Evolutionary conservation across 2,888 invertebrate genomes (phyloP).

Genomic region (Nineta flava): DNA sequence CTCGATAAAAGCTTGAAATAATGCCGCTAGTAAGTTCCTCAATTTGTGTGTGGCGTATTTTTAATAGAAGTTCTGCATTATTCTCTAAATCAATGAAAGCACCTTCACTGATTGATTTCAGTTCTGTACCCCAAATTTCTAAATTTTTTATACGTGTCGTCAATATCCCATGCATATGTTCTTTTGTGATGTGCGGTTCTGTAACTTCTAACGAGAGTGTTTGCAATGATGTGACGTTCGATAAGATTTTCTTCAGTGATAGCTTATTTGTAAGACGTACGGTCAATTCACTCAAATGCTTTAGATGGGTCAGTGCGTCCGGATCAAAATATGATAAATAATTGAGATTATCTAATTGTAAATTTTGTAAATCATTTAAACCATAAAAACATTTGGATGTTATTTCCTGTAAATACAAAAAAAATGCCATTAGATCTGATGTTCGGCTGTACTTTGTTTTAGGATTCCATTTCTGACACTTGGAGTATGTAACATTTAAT

Average conservation of each 20-base stretch:
- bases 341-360: constrained; percentile 58
- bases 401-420: constrained; percentile 35
- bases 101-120: constrained; percentile 52
- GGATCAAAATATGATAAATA: constrained; percentile 59
- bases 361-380: constrained; percentile 50
- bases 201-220: constrained; percentile 61
- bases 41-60: constrained; percentile 62
- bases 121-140: constrained; percentile 26
- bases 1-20: constrained; percentile 57
- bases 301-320: constrained; percentile 54
- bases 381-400: constrained; percentile 55
- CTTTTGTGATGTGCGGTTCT: constrained; percentile 38
- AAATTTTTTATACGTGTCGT: constrained; percentile 64
- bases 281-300: constrained; percentile 50
- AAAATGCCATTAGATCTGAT: too few relatives aligned
- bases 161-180: constrained; percentile 61
- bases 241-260: constrained; percentile 34
- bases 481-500: too few relatives aligned
- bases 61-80: constrained; percentile 58
- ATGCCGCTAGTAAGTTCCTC: constrained; percentile 65
- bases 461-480: too few relatives aligned
- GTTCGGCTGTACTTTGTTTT: too few relatives aligned
- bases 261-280: constrained; percentile 36
- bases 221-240: constrained; percentile 54
- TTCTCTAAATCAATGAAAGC: constrained; percentile 60